These are phyloP conservation scores for Magallana ariakensis DNA, from an alignment of 1,140 invertebrate genomes.

Conservation along the genomic window DNA sequence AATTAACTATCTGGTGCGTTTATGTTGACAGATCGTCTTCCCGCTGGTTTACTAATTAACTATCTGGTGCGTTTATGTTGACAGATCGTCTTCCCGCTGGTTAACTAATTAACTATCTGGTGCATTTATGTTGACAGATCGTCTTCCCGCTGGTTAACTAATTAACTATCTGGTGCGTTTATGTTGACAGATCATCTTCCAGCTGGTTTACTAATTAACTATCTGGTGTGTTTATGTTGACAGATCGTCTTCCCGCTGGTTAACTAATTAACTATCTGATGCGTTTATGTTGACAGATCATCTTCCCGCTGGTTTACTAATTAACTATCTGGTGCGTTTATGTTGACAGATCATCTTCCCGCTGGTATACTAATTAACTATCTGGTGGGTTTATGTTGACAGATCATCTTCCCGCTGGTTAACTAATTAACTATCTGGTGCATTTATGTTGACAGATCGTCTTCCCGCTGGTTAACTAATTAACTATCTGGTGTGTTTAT, in stretches of 20 bases:
- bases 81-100: slow-evolving; percentile 84
- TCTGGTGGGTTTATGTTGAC: background rate
- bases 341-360: slow-evolving; percentile 81
- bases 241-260: slow-evolving; percentile 85
- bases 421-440: slow-evolving; percentile 83
- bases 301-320: slow-evolving; percentile 89
- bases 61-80: no score
- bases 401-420: slow-evolving; percentile 85
- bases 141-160: slow-evolving; percentile 89
- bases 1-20: no score
- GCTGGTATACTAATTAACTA: slow-evolving; percentile 90
- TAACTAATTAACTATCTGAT: slow-evolving; percentile 83
- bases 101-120: slow-evolving; percentile 86
- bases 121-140: slow-evolving; percentile 58
- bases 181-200: slow-evolving; percentile 79
- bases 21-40: slow-evolving; percentile 71
- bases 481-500: no score
- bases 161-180: no score
- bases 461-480: slow-evolving; percentile 90
- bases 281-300: slow-evolving; percentile 62
- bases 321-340: no score
- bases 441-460: slow-evolving; percentile 66
- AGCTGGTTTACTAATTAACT: slow-evolving; percentile 93
- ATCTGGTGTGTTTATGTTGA: no score
- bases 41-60: slow-evolving; percentile 94